phyloP scores from a whole-genome alignment of 2,888 invertebrate genomes.

The Lymantria dispar region DNA sequence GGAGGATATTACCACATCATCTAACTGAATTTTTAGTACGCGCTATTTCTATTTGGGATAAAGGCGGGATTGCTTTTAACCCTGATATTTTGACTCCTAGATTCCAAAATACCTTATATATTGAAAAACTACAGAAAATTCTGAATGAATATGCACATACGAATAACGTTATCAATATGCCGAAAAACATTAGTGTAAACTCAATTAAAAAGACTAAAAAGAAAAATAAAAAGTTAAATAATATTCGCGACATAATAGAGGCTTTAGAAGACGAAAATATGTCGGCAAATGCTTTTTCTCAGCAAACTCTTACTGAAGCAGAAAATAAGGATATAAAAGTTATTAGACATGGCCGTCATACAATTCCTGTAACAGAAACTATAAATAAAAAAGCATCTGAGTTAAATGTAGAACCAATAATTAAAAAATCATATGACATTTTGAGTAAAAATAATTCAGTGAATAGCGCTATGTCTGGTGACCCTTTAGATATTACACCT shows the following conservation, averaged over 20 bases:
- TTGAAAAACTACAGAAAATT: constrained; percentile 51
- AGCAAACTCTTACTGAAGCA: constrained; percentile 48
- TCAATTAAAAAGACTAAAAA: constrained; percentile 11
- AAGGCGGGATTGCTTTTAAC: constrained; percentile 67
- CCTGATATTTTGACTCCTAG: constrained; percentile 56
- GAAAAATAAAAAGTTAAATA: constrained; percentile 51
- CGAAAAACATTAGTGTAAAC: constrained; percentile 11
- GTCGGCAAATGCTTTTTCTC: constrained; percentile 23
- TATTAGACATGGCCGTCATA: constrained; percentile 9
- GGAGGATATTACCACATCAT: constrained; percentile 52
- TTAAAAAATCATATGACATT: background rate
- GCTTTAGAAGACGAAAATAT: constrained; percentile 48
- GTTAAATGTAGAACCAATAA: background rate
- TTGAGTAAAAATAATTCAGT: background rate
- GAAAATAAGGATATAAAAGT: constrained; percentile 40
- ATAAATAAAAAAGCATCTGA: background rate
- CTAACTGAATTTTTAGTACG: constrained; percentile 59
- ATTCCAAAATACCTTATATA: constrained; percentile 46
- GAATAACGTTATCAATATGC: constrained; percentile 12
- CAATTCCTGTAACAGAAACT: background rate
- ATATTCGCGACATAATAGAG: constrained; percentile 69
- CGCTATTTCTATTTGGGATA: constrained; percentile 67
- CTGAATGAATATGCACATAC: constrained; percentile 42
- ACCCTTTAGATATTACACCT: constrained; percentile 12
- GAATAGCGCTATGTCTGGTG: constrained; percentile 12